phyloP scores from a whole-genome alignment of 2,113 vertebrate genomes.

The Chaetura pelagica region DNA sequence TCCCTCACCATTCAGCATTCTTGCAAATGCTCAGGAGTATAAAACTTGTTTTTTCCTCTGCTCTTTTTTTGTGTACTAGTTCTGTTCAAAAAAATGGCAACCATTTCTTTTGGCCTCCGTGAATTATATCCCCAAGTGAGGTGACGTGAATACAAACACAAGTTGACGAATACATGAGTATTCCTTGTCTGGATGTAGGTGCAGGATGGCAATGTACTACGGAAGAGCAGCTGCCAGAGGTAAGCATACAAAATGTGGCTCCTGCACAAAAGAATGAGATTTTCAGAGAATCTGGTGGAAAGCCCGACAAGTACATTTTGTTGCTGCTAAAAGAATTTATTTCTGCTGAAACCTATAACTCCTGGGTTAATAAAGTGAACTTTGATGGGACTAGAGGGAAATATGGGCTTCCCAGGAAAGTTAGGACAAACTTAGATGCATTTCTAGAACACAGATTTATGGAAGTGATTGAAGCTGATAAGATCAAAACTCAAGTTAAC shows the following conservation, averaged over 20 bases:
- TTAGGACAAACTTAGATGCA: constrained; percentile 72
- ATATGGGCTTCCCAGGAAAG: constrained; percentile 76
- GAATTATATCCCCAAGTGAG: neutral
- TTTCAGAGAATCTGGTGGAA: constrained; percentile 63
- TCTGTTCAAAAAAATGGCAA: neutral
- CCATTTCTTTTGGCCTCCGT: neutral
- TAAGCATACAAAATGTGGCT: constrained; percentile 62
- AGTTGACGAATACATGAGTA: neutral
- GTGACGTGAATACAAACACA: neutral
- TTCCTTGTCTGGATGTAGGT: neutral
- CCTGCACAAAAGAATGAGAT: constrained; percentile 65
- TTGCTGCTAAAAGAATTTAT: constrained; percentile 76
- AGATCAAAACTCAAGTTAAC: constrained; percentile 72
- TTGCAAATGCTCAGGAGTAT: neutral
- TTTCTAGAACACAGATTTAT: constrained; percentile 75
- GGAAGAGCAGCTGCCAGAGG: constrained; percentile 41
- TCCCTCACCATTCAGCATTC: neutral
- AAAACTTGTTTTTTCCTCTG: neutral
- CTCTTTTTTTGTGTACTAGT: neutral
- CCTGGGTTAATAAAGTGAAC: constrained; percentile 77
- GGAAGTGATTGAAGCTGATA: constrained; percentile 74
- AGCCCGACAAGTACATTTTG: constrained; percentile 72
- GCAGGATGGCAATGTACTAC: neutral
- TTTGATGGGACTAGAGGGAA: constrained; percentile 78
- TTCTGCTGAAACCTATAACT: constrained; percentile 77